A percentile compares a stretch with the other conserved stretches of the same genome.
Conservation (phyloP, 2,888 invertebrate genomes). For the Agrochola litura region DNA sequence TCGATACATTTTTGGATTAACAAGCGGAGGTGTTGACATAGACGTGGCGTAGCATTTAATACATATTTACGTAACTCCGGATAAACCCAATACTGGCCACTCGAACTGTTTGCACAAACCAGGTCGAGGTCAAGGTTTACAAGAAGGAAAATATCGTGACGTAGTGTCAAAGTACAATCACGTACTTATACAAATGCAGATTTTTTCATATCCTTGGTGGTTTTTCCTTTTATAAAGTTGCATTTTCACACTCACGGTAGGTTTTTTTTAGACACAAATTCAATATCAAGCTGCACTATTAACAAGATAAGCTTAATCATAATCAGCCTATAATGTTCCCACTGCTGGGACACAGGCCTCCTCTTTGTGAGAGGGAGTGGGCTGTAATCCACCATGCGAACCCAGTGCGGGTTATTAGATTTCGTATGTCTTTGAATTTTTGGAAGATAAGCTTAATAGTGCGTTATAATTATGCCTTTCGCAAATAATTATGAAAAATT, state of each 20-base stretch:
- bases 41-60: slow-evolving; percentile 39
- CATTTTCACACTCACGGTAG: neutral
- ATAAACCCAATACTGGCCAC: slow-evolving; percentile 64
- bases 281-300: neutral
- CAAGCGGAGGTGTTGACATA: slow-evolving; percentile 45
- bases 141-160: slow-evolving; percentile 65
- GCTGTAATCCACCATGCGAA: no score
- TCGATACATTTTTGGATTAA: slow-evolving; percentile 35
- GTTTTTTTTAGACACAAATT: neutral
- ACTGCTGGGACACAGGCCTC: no score
- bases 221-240: slow-evolving; percentile 23
- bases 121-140: slow-evolving; percentile 71
- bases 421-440: no score
- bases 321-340: no score
- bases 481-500: neutral
- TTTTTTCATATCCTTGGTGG: slow-evolving; percentile 29
- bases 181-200: slow-evolving; percentile 24
- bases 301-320: neutral
- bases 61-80: slow-evolving; percentile 68
- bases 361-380: no score
- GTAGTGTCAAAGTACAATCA: slow-evolving; percentile 33
- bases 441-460: neutral
- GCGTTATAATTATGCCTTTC: neutral
- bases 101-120: slow-evolving; percentile 63
- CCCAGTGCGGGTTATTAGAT: no score